Evolutionary conservation across 2,797 vertebrate genomes (phyloP), one percentile per base, ranked within the genome.

Genomic region (Pristis pectinata): DNA sequence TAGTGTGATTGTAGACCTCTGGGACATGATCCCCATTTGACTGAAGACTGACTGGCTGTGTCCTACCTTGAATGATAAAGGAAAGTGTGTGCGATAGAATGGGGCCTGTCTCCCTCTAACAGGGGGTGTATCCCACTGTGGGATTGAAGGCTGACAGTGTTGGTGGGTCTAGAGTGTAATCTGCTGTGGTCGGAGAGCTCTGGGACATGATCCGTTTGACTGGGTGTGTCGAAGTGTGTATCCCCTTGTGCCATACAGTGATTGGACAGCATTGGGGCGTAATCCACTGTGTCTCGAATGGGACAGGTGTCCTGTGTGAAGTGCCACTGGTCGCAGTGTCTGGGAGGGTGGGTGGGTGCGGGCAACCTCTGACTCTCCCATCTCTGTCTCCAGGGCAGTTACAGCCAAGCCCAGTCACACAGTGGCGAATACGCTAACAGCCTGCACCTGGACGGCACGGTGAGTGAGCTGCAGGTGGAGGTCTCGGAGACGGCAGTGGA

Each of bases 381-480:
- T 70, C 8, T 41, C 77, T 67, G 95, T 95, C 94, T 95, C 15
- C 96, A 99, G 99, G 98, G 98, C 95, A 99, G 98, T 96, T 98
- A 98, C 95, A 99, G 98, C 96, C 97, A 97, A 95, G 97, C 98
- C 30, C 96, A 97, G 95, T 95, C 96, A 61, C 97, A 96, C 59
- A 97, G 96, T 22, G 97, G 97, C 0, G 95, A 96, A 95, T 98
- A 98, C 59, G 95, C 97, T 0, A 97, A 98, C 56, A 98, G 97
- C 0, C 96, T 99, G 22, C 98, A 97, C 94, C 95, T 99, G 95
- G 98, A 99, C 94, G 98, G 98, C 96, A 98, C 96, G 93, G 97
- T 99, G 95, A 98, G 97, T 79, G 99, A 99, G 27, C 96, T 99
- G 95, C 99, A 99, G 95, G 96, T 98, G 96, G 99, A 99, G 96